Conservation (phyloP, 2,797 vertebrate species). For the Poeciliopsis presidionis region DNA sequence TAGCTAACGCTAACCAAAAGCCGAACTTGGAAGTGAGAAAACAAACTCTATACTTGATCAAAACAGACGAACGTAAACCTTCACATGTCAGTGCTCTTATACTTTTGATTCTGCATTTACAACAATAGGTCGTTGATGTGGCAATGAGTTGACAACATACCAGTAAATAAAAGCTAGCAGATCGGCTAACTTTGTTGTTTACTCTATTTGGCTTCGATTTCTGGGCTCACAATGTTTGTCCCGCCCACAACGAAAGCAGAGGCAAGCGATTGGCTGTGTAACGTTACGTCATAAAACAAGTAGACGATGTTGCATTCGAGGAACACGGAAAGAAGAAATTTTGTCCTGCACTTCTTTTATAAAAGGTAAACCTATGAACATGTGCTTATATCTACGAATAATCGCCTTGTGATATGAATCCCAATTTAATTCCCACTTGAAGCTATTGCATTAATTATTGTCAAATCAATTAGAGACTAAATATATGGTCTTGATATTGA, state of each 20-base stretch:
- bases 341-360: background rate
- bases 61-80: background rate
- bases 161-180: constrained; percentile 44
- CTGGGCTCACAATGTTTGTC: background rate
- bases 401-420: background rate
- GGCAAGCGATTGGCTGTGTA: constrained; percentile 46
- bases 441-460: background rate
- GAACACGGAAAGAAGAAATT: background rate
- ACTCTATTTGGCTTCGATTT: constrained; percentile 32
- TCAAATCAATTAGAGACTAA: background rate
- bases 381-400: background rate
- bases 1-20: constrained; percentile 47
- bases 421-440: background rate
- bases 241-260: constrained; percentile 38
- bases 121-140: background rate
- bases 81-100: background rate
- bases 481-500: background rate
- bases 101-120: background rate
- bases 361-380: background rate
- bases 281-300: accelerated
- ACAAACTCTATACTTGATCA: background rate
- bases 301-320: background rate
- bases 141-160: constrained; percentile 30
- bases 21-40: constrained; percentile 15
- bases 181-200: constrained; percentile 59